Percentiles rank a stretch among this genome's conserved stretches.
phyloP scores from a whole-genome alignment of 2,888 invertebrate genomes.

The Entomobrya multifasciata region DNA sequence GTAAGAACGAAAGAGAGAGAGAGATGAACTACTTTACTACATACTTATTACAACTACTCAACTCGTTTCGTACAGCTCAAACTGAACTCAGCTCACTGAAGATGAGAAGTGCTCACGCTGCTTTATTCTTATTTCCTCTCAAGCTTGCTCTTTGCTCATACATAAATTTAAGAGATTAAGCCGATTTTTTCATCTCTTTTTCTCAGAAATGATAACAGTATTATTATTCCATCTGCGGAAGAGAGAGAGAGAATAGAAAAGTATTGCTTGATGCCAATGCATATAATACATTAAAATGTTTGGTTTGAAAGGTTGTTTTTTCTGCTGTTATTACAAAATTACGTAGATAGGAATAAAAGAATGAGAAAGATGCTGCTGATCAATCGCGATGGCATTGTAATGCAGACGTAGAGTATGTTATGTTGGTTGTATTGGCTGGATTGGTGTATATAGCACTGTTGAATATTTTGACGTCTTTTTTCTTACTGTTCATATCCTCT shows the following conservation, averaged over 20 bases:
- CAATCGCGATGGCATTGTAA: too few species aligned
- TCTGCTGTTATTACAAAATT: background rate
- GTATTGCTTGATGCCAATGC: background rate
- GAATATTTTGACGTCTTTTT: background rate
- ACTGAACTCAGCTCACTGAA: background rate
- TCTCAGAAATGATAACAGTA: conserved; percentile 52
- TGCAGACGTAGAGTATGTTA: too few species aligned
- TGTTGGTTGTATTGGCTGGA: too few species aligned
- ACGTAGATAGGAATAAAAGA: too few species aligned
- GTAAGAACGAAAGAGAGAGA: too few species aligned
- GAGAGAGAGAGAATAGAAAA: background rate
- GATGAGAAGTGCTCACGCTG: background rate
- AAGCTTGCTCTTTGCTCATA: conserved; percentile 25
- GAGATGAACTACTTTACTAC: background rate
- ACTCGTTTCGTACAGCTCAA: background rate
- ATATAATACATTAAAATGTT: too few species aligned
- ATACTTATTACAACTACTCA: background rate
- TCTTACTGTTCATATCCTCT: background rate
- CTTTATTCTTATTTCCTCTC: background rate
- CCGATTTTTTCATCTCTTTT: conserved; percentile 32
- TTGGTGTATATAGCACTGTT: background rate
- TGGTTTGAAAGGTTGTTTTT: background rate
- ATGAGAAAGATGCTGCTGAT: too few species aligned
- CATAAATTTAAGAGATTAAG: conserved; percentile 61
- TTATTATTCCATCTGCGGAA: conserved; percentile 40